A percentile compares a stretch with the other conserved stretches of the same genome.
Evolutionary conservation across 2,797 vertebrate genomes (phyloP).

Genomic region (Darevskia nairensis): DNA sequence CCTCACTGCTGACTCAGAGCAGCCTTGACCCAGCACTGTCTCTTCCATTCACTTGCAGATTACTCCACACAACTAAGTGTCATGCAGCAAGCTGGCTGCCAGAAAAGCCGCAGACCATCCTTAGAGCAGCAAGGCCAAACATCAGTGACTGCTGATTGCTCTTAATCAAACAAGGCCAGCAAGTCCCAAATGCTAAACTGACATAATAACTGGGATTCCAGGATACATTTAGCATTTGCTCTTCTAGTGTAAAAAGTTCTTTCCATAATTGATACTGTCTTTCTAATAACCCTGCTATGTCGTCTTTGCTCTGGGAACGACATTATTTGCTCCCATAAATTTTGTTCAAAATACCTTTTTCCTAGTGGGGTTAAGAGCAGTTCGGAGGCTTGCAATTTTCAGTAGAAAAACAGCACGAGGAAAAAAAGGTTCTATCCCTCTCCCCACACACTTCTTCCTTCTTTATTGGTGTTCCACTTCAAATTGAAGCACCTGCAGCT

Average conservation of each 20-base stretch:
- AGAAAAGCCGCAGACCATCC: slow-evolving; percentile 25
- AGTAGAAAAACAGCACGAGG: background rate
- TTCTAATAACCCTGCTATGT: background rate
- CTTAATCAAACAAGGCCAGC: background rate
- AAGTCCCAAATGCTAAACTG: background rate
- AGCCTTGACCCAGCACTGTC: background rate
- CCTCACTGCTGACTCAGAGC: rapidly evolving
- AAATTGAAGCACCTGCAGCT: background rate
- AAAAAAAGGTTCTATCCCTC: background rate
- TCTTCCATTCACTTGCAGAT: slow-evolving; percentile 30
- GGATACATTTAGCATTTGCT: background rate
- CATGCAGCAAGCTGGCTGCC: background rate
- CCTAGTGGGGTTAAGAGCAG: background rate
- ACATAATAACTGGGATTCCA: background rate
- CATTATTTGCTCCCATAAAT: background rate
- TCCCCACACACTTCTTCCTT: background rate
- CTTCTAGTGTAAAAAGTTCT: background rate
- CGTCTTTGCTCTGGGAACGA: background rate
- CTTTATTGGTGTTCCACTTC: background rate
- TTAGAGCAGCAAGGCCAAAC: slow-evolving; percentile 39
- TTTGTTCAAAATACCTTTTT: background rate
- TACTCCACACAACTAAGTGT: slow-evolving; percentile 22
- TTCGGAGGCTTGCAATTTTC: background rate
- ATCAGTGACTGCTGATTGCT: background rate
- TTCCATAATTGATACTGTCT: background rate